Evolutionary conservation across 2,113 vertebrate species (phyloP).

Genomic region (Zapornia atra): DNA sequence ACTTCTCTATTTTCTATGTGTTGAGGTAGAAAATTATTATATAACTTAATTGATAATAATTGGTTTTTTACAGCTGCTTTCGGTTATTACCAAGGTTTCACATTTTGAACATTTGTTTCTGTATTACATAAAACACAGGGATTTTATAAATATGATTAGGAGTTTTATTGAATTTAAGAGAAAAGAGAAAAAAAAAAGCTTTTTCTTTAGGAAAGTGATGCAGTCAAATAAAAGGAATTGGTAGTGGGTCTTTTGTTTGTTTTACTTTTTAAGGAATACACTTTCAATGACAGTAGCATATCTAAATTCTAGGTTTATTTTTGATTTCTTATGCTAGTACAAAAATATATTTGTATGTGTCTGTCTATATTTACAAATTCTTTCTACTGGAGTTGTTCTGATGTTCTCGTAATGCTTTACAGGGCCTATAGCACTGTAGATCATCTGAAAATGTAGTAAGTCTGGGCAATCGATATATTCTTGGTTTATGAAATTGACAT

Average conservation of each 20-base stretch:
- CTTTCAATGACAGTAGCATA: not conserved
- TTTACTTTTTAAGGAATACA: not conserved
- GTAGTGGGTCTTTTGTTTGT: not conserved
- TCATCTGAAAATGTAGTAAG: not conserved
- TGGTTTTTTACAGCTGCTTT: not conserved
- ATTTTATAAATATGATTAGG: not conserved
- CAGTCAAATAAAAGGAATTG: not conserved
- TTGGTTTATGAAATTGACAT: conserved; percentile 24
- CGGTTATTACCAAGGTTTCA: not conserved
- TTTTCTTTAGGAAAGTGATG: not conserved
- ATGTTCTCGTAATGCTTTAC: not conserved
- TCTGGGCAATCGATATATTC: not conserved
- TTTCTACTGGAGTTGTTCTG: not conserved
- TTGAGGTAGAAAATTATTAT: not conserved
- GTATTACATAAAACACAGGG: not conserved
- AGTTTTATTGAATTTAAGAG: not conserved
- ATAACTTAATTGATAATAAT: not conserved
- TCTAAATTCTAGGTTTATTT: not conserved
- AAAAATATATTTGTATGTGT: not conserved
- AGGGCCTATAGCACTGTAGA: not conserved
- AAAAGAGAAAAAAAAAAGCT: not conserved
- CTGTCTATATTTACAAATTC: not conserved
- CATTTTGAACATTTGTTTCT: not conserved
- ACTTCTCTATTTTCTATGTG: not conserved
- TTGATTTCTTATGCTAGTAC: not conserved